Base-by-base conservation (phyloP, 2,888 invertebrate species). In the Oscheius sp. region DNA sequence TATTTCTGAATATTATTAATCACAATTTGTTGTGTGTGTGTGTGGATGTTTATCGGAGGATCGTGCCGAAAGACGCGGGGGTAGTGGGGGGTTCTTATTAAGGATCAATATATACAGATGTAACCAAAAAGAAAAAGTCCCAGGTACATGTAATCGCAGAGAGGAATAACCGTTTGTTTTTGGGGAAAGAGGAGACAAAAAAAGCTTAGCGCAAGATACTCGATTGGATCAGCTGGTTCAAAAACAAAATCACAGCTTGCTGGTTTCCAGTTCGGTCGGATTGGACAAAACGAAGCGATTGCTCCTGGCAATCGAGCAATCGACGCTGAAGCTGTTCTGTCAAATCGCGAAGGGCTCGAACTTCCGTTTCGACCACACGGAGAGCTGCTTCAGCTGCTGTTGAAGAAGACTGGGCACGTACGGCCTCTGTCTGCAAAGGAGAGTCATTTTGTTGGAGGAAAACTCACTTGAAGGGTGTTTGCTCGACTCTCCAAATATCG, bases 241-340 rank as follows among this genome's bases (percentile, higher is more conserved):
- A 63, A 33, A 75, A 73, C 34, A 65, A 33, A 23, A 67, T 48
- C 10, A 75, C 69, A 20, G 72, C 58, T 33, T 70, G 64, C 8
- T 65, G 65, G 48, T 57, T 64, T 12, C 64, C 20, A 8, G 64
- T 66, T 33, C 39, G 39, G 15, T 73, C 61, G 34, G 67, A 52
- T 66, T 72, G 72, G n/a, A 66, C 50, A 25, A 72, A 72, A 39
- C 64, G 52, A 8, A 70, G 53, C n/a, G 70, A 65, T 17, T 71
- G 53, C 20, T 52, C 61, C 63, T 77, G 77, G 31, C 73, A 73
- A 27, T 77, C 73, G 8, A 77, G 34, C 23, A 77, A 48, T 27
- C 73, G 75, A 29, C 70, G 48, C 45, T 77, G 77, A 15, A 77
- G 67, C 33, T 73, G 45, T 15, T 75, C 74, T 39, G 74, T 77